Evolutionary conservation across 2,113 vertebrate genomes (phyloP), one percentile per base, ranked within the genome.

Genomic region (Microcebus griseorufus): DNA sequence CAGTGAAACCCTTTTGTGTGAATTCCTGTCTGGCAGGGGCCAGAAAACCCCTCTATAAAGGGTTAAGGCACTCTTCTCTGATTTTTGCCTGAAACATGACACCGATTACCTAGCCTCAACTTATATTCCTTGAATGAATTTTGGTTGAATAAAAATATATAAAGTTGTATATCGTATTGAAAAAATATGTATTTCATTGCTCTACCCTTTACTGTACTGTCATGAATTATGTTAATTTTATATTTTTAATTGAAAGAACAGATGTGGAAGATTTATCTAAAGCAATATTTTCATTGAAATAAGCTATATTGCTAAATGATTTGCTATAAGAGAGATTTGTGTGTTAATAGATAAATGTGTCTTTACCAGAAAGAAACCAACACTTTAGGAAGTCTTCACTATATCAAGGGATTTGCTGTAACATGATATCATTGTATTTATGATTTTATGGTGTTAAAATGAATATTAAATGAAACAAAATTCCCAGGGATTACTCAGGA

Each of bases 401-500:
- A 81, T 98, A 97, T 98, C 98, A 98, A 96, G 98, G 98, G 98
- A 99, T 98, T 98, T 96, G 93, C 98, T 97, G 80, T 98, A 98
- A 98, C 97, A 90, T 96, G 96, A 55, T 98, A 98, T 98, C 98
- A 98, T 98, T 98, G 97, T 99, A 99, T 99, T 99, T 99, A 99
- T 99, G 99, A 98, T 98, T 99, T 99, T 99, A 99, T 99, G 98
- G 99, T 99, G 98, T 98, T 99, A 99, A 99, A 99, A 99, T 99
- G 99, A 99, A 99, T 99, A 99, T 99, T 99, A 99, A 99, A 99
- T 99, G 99, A 99, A 99, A 99, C 98, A 99, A 99, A 99, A 99
- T 99, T 99, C 99, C 98, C 98, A 92, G 98, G 98, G 98, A 99
- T 98, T 98, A 98, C 99, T 99, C 98, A 94, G 98, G 99, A 99